phyloP scores from a whole-genome alignment of 2,797 vertebrate genomes.

The Furcifer pardalis region DNA sequence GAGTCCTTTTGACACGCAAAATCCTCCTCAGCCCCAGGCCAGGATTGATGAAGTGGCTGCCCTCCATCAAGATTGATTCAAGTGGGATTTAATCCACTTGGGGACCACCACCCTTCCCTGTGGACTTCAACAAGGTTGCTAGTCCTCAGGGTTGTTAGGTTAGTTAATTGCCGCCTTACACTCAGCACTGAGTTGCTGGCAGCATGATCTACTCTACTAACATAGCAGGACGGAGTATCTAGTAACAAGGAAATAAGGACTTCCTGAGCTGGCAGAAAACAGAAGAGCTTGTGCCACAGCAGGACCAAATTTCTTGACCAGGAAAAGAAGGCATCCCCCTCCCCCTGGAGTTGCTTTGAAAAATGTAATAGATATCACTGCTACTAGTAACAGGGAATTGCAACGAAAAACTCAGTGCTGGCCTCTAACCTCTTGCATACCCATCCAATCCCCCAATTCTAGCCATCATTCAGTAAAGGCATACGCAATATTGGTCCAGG shows the following conservation, averaged over 20 bases:
- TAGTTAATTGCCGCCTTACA: too few species aligned
- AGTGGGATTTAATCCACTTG: too few species aligned
- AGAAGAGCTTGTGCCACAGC: neutral
- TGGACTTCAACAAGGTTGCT: too few species aligned
- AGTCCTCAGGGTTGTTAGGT: too few species aligned
- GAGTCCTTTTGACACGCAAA: too few species aligned
- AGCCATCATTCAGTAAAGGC: conserved; percentile 11
- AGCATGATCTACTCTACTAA: too few species aligned
- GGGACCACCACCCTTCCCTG: too few species aligned
- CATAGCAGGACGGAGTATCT: too few species aligned
- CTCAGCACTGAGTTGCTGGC: too few species aligned
- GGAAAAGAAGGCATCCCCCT: neutral
- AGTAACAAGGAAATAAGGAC: neutral
- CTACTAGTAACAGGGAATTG: neutral
- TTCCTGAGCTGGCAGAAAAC: neutral
- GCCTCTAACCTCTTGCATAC: neutral
- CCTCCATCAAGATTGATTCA: too few species aligned
- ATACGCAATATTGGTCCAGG: conserved; percentile 85
- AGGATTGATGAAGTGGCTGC: too few species aligned
- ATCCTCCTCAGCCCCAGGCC: too few species aligned
- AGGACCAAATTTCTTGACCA: neutral
- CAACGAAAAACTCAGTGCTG: neutral
- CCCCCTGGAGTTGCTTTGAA: neutral
- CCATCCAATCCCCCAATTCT: neutral
- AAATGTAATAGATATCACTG: neutral